Evolutionary conservation across 92 coral and sea anemone species (phyloP).

Genomic region (Montipora capitata): DNA sequence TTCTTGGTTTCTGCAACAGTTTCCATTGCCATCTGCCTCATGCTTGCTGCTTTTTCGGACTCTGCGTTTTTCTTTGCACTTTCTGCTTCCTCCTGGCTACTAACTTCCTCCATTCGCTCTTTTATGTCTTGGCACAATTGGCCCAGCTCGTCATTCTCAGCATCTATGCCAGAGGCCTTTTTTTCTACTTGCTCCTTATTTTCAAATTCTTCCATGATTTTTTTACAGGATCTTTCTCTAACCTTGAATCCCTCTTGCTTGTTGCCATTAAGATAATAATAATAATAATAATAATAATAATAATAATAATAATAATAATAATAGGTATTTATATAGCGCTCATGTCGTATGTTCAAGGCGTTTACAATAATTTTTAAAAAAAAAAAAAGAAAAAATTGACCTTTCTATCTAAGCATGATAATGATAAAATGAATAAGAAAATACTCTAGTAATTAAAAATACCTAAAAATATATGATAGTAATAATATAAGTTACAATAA

Average conservation of each 20-base stretch:
- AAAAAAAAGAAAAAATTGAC: no score
- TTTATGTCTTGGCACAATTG: slow-evolving; percentile 4
- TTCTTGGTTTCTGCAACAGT: slow-evolving; percentile 41
- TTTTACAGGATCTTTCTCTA: no score
- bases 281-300: no score
- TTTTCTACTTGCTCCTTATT: not conserved
- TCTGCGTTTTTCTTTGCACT: slow-evolving; percentile 26
- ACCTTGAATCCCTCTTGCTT: slow-evolving; percentile 4
- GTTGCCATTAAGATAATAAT: slow-evolving; percentile 38
- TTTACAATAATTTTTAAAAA: no score
- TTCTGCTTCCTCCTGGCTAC: slow-evolving; percentile 31
- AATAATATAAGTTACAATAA: no score
- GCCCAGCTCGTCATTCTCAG: not conserved
- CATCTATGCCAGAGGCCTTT: not conserved
- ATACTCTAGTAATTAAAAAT: no score
- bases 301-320: no score
- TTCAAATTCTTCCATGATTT: not conserved
- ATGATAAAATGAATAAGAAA: no score
- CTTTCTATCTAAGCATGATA: no score
- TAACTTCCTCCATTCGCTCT: slow-evolving; percentile 22
- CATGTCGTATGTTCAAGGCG: no score
- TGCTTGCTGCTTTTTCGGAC: slow-evolving; percentile 41
- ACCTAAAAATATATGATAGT: no score
- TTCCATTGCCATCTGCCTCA: slow-evolving; percentile 50
- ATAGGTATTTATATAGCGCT: no score